Conservation (phyloP, 2,113 vertebrate genomes). For the Ophthalmolycus amberensis region DNA sequence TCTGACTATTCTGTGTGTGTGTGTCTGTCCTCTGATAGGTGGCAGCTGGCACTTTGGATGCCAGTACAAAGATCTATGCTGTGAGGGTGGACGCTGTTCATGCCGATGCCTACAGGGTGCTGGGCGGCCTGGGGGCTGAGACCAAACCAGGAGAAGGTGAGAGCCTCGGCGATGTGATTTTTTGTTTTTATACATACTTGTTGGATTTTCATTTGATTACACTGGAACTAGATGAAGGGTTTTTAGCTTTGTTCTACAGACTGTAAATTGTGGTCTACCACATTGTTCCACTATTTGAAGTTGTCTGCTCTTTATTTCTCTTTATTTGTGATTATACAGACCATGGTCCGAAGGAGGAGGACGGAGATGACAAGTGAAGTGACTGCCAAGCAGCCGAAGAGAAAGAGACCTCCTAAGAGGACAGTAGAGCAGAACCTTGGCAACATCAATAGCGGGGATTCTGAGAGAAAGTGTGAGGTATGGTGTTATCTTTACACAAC, state of each 20-base stretch:
- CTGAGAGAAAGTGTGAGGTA: conserved; percentile 87
- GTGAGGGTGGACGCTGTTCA: conserved; percentile 93
- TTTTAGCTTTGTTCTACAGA: neutral
- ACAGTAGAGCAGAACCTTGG: conserved; percentile 92
- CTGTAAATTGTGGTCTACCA: neutral
- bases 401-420: conserved; percentile 84
- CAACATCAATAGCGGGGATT: conserved; percentile 88
- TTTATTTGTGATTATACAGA: conserved; percentile 41
- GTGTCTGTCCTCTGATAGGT: conserved; percentile 80
- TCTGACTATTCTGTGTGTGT: neutral
- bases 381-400: conserved; percentile 80
- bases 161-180: neutral
- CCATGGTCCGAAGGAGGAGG: conserved; percentile 49
- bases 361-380: conserved; percentile 44
- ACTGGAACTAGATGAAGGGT: neutral
- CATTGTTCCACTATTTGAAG: neutral
- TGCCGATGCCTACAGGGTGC: conserved; percentile 90
- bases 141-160: conserved; percentile 73
- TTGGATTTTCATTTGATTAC: neutral
- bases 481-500: neutral
- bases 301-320: neutral
- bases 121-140: conserved; percentile 90
- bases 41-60: conserved; percentile 93
- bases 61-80: conserved; percentile 96
- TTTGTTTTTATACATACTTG: neutral